Percentiles rank a stretch among this genome's conserved stretches.
phyloP scores from a whole-genome alignment of 2,113 vertebrate species.

The Madoqua kirkii region DNA sequence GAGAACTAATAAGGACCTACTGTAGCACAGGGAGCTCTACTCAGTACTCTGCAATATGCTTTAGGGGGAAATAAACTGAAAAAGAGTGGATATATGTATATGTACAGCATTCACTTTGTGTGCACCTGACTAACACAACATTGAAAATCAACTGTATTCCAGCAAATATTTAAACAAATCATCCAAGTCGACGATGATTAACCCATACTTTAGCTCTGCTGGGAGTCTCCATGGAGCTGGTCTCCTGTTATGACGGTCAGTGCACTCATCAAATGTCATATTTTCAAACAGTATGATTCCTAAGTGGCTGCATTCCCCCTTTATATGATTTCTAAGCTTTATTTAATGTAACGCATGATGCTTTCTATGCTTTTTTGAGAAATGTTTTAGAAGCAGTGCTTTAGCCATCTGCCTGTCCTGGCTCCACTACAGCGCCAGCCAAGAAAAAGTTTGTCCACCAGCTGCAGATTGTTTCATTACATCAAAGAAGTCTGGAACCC shows the following conservation, averaged over 20 bases:
- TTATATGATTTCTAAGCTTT: background rate
- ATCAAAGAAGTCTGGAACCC: background rate
- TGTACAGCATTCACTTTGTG: background rate
- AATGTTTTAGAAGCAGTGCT: background rate
- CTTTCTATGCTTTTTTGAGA: background rate
- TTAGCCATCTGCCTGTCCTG: background rate
- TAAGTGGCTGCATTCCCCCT: background rate
- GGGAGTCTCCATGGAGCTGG: background rate
- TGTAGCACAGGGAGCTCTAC: background rate
- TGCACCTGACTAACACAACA: background rate
- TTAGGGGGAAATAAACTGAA: background rate
- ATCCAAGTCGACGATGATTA: background rate
- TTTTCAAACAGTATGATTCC: background rate
- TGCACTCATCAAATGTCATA: background rate
- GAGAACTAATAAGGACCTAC: accelerated
- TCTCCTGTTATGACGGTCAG: background rate
- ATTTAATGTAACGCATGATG: background rate
- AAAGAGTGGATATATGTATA: accelerated
- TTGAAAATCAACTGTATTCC: background rate
- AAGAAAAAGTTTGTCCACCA: background rate
- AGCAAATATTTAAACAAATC: background rate
- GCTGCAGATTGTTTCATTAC: background rate
- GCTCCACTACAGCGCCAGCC: background rate
- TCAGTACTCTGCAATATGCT: background rate
- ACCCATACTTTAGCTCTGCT: background rate